Evolutionary conservation across 2,113 vertebrate genomes (phyloP).

Genomic region (Hemichromis elongatus): DNA sequence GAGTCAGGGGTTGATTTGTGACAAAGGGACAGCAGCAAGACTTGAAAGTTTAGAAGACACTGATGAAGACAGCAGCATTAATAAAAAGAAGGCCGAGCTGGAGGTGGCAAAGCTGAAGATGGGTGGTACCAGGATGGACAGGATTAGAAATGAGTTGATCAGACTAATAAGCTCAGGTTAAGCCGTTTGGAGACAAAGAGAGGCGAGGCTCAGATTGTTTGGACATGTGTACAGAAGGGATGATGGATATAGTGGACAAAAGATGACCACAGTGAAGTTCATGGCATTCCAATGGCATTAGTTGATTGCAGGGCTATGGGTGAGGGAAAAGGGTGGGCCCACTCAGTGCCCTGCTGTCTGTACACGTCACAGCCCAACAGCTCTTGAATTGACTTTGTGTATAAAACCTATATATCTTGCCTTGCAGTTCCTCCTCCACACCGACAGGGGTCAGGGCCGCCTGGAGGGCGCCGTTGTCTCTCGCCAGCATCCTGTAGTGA

Average conservation of each 20-base stretch:
- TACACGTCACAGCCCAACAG: neutral
- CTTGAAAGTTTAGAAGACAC: neutral
- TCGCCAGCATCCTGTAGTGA: neutral
- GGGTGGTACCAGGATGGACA: neutral
- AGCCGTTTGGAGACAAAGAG: neutral
- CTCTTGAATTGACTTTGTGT: neutral
- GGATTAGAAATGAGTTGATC: neutral
- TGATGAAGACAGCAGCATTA: neutral
- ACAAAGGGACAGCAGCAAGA: neutral
- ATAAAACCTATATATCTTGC: neutral
- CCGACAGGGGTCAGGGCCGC: neutral
- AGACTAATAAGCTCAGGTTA: neutral
- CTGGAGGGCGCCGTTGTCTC: neutral
- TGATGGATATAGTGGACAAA: neutral
- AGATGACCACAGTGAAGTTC: neutral
- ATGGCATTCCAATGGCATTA: neutral
- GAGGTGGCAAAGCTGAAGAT: neutral
- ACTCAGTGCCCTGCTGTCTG: neutral
- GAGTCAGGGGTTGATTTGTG: too few species aligned
- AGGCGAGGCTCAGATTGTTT: neutral
- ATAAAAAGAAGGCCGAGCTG: neutral
- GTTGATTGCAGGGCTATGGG: neutral
- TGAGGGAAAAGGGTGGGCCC: too few species aligned
- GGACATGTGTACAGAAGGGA: neutral
- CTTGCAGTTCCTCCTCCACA: conserved; percentile 35